A percentile compares a stretch with the other conserved stretches of the same genome.
These are phyloP conservation scores for Panagrolaimus sp. DNA, from an alignment of 1,140 invertebrate species.

Conservation along the genomic window DNA sequence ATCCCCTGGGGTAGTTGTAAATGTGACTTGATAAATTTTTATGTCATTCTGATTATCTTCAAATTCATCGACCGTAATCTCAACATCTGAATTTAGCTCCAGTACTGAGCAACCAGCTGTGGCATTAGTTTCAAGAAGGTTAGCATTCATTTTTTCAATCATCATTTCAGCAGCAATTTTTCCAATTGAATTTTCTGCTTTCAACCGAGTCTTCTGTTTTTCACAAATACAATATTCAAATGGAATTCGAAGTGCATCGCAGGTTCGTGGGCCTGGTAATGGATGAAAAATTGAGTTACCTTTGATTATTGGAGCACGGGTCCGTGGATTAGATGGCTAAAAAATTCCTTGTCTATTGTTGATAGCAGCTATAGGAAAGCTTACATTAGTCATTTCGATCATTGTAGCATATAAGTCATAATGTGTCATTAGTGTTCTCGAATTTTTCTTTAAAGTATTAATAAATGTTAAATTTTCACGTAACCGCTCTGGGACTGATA, in stretches of 20 bases:
- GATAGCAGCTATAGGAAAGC: too few relatives aligned
- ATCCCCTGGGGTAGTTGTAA: slow-evolving; percentile 11
- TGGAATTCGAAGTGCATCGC: neutral
- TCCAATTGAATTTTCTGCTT: neutral
- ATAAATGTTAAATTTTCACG: neutral
- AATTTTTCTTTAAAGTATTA: neutral
- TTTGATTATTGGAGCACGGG: neutral
- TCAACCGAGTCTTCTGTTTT: neutral
- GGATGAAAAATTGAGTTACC: neutral
- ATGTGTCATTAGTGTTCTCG: neutral
- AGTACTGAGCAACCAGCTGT: too few relatives aligned
- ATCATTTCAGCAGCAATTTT: neutral
- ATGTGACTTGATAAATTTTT: slow-evolving; percentile 16
- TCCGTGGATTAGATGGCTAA: too few relatives aligned
- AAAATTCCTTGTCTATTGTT: too few relatives aligned
- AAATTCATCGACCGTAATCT: too few relatives aligned
- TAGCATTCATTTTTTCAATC: slow-evolving; percentile 1
- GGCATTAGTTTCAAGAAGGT: too few relatives aligned
- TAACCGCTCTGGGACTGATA: neutral
- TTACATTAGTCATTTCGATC: neutral
- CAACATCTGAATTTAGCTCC: too few relatives aligned
- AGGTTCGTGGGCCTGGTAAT: neutral
- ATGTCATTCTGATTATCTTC: too few relatives aligned
- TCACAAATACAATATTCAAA: slow-evolving; percentile 14
- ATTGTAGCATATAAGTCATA: slow-evolving; percentile 12